Base-by-base conservation (phyloP, 2,797 vertebrate genomes). In the Denticeps clupeoides region DNA sequence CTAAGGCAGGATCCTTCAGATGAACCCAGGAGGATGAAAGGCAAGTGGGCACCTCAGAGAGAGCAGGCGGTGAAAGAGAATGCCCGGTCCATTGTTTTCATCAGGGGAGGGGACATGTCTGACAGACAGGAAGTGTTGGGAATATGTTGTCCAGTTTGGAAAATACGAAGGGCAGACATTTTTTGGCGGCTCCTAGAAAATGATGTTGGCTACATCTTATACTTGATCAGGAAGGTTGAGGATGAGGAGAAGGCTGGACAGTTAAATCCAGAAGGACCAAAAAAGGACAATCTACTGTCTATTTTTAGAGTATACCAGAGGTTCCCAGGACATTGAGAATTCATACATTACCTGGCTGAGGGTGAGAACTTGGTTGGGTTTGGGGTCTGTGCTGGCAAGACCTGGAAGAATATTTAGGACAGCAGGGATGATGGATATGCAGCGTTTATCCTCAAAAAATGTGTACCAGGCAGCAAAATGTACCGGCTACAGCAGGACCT, bases 341-440 rank as follows among this genome's bases (percentile, higher is more conserved):
- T 51, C 2, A 3, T 38, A 8, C 35, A 38, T 2, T 48, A 48
- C 26, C 13, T 48, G 5, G 23, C 32, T 26, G 23, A 25, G 6
- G 49, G 43, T 26, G 41, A 44, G 29, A 25, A 37, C n/a, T 10
- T 44, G 21, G 41, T 51, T 33, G 49, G 49, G 3, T 51, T 51
- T 51, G 49, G 41, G 5, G 15, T 13, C 12, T 10, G 24, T 27
- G 18, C 40, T 4, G 15, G 25, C 4, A 40, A 32, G 11, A 51
- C 27, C n/a, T 32, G 48, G 40, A 19, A 38, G 10, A 33, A 32
- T 23, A 18, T 51, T 13, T 33, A 40, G 40, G 12, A 51, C 8
- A 43, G 5, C 49, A 51, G 40, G 33, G 38, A 26, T 13, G 12
- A 50, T 50, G 38, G 38, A 13, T 42, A 50, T 40, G 46, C 33